Conservation (phyloP, 2,888 invertebrate genomes). For the Stomorhina lunata region DNA sequence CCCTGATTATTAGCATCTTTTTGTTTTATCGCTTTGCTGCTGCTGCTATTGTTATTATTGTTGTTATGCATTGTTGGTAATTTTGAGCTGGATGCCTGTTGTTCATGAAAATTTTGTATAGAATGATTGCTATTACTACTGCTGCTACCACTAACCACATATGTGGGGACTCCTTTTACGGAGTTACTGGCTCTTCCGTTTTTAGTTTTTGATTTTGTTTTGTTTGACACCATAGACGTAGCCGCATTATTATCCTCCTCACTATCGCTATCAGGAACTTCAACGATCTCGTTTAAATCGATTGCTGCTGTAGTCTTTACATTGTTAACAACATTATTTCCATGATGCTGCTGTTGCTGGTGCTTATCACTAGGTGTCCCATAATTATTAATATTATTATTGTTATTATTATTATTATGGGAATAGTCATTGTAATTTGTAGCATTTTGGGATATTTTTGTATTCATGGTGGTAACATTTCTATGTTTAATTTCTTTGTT, state of each 20-base stretch:
- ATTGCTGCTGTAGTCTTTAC: constrained; percentile 43
- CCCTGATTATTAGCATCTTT: constrained; percentile 56
- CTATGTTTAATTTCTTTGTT: constrained; percentile 64
- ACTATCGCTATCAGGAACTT: constrained; percentile 71
- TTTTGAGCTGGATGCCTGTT: constrained; percentile 66
- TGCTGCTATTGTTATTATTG: constrained; percentile 59
- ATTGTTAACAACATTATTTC: constrained; percentile 16
- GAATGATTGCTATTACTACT: constrained; percentile 64
- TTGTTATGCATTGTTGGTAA: constrained; percentile 48
- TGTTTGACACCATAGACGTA: not conserved
- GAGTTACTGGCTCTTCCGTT: constrained; percentile 50
- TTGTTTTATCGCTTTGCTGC: constrained; percentile 63
- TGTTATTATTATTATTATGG: constrained; percentile 54
- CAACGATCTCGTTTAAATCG: constrained; percentile 68
- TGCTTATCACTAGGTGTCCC: constrained; percentile 34
- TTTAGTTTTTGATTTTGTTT: constrained; percentile 25
- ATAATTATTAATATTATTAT: constrained; percentile 60
- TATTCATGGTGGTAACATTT: constrained; percentile 47
- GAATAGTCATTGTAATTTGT: constrained; percentile 47
- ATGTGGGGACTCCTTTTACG: constrained; percentile 57
- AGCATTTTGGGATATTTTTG: constrained; percentile 48
- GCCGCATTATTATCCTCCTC: constrained; percentile 64
- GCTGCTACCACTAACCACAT: constrained; percentile 68
- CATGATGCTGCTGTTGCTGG: constrained; percentile 31
- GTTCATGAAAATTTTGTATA: constrained; percentile 59